Conservation (phyloP, 2,113 vertebrate species). For the Paedocypris sp. region DNA sequence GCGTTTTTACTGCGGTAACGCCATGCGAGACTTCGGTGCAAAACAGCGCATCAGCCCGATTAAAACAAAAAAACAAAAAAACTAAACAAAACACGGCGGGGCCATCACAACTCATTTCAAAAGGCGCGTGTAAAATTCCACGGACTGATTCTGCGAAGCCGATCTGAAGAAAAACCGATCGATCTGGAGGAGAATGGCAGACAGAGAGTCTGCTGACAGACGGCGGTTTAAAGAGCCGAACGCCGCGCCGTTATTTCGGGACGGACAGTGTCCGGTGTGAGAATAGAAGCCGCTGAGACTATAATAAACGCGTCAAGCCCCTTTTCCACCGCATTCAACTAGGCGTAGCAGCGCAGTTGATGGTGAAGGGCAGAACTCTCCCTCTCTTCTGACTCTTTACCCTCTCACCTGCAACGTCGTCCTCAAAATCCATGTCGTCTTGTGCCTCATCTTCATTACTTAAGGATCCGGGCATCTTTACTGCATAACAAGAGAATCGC, state of each 20-base stretch:
- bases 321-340: conserved; percentile 63
- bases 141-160: neutral
- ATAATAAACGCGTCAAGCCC: conserved; percentile 49
- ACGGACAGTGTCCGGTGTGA: neutral
- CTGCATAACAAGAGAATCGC: conserved; percentile 57
- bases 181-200: neutral
- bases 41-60: neutral
- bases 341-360: conserved; percentile 57
- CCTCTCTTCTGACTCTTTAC: conserved; percentile 38
- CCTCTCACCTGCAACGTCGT: conserved; percentile 73
- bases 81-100: conserved; percentile 14
- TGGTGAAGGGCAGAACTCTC: conserved; percentile 57
- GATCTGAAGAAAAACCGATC: neutral
- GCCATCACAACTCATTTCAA: conserved; percentile 13
- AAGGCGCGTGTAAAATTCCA: neutral
- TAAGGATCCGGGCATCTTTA: conserved; percentile 74
- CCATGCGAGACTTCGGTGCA: neutral
- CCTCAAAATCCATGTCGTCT: conserved; percentile 75
- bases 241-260: neutral
- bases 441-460: conserved; percentile 74
- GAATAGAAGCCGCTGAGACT: conserved; percentile 7
- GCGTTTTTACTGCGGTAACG: neutral
- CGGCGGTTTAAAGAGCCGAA: neutral
- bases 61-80: neutral
- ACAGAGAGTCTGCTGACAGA: neutral